phyloP scores from a whole-genome alignment of 2,888 invertebrate species.

The Colostygia pectinataria region DNA sequence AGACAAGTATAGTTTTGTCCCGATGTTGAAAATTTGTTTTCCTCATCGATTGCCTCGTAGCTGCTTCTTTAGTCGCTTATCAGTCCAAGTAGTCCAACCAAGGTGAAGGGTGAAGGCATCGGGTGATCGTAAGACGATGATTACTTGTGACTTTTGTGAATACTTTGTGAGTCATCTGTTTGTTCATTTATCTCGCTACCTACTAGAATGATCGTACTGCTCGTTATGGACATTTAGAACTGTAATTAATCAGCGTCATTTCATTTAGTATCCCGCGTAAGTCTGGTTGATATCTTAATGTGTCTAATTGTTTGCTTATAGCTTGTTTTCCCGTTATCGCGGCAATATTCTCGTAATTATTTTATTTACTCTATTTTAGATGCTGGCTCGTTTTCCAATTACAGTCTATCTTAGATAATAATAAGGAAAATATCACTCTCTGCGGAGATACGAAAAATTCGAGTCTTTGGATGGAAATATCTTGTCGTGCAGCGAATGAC shows the following conservation, averaged over 20 bases:
- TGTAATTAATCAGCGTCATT: neutral
- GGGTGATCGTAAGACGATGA: slow-evolving; percentile 15
- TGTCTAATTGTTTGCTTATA: slow-evolving; percentile 1
- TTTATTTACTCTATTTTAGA: too few species aligned
- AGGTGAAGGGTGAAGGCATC: slow-evolving; percentile 24
- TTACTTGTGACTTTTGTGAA: slow-evolving; percentile 11
- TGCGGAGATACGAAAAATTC: too few species aligned
- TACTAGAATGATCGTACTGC: slow-evolving; percentile 1
- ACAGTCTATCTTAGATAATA: too few species aligned
- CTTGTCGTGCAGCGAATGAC: too few species aligned
- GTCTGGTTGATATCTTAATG: neutral
- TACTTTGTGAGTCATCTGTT: slow-evolving; percentile 21
- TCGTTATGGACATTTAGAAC: neutral
- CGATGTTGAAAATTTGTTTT: slow-evolving; percentile 1
- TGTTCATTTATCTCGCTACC: slow-evolving; percentile 11
- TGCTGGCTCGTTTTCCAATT: too few species aligned
- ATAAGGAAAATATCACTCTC: too few species aligned
- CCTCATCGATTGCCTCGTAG: slow-evolving; percentile 4
- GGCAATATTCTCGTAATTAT: too few species aligned
- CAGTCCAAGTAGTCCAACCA: too few species aligned
- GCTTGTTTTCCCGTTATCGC: neutral
- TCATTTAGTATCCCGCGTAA: neutral
- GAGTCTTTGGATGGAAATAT: too few species aligned
- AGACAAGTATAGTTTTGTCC: too few species aligned
- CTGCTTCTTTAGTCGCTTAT: slow-evolving; percentile 5